Evolutionary conservation across 2,797 vertebrate genomes (phyloP).

Genomic region (Gymnodraco acuticeps): DNA sequence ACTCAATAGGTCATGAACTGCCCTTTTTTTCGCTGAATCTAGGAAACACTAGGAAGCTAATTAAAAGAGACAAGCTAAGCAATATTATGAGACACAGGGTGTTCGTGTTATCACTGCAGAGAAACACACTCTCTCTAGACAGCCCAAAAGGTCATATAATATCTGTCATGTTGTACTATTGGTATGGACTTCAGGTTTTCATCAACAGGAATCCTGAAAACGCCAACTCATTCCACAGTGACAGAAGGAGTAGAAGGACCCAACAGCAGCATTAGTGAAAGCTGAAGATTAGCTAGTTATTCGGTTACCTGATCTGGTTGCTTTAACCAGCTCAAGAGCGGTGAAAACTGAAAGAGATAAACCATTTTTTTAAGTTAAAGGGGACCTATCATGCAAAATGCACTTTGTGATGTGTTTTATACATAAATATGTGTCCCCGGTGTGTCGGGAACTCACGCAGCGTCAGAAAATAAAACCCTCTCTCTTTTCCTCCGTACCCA

Average conservation of each 20-base stretch:
- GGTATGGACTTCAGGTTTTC: neutral
- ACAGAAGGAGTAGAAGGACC: neutral
- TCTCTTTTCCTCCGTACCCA: no score
- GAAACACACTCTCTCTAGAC: conserved; percentile 20
- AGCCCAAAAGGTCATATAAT: conserved; percentile 54
- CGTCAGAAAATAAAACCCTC: no score
- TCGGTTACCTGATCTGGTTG: neutral
- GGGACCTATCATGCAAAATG: no score
- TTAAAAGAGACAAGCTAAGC: conserved; percentile 51
- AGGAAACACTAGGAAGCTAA: conserved; percentile 60
- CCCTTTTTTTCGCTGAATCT: conserved; percentile 65
- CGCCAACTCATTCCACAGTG: neutral
- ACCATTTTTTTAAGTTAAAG: no score
- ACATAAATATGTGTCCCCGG: no score
- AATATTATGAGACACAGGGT: conserved; percentile 41
- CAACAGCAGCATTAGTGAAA: neutral
- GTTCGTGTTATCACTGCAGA: conserved; percentile 40
- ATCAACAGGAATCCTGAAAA: neutral
- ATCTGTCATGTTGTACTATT: conserved; percentile 9
- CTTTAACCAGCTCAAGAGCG: neutral
- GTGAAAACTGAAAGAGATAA: neutral
- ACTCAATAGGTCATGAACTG: conserved; percentile 66
- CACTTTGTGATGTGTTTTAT: no score
- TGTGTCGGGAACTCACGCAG: no score
- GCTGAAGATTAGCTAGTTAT: neutral